Percentiles rank a stretch among this genome's conserved stretches.
Evolutionary conservation across 2,113 vertebrate species (phyloP).

Genomic region (Herpetotheres cachinnans): DNA sequence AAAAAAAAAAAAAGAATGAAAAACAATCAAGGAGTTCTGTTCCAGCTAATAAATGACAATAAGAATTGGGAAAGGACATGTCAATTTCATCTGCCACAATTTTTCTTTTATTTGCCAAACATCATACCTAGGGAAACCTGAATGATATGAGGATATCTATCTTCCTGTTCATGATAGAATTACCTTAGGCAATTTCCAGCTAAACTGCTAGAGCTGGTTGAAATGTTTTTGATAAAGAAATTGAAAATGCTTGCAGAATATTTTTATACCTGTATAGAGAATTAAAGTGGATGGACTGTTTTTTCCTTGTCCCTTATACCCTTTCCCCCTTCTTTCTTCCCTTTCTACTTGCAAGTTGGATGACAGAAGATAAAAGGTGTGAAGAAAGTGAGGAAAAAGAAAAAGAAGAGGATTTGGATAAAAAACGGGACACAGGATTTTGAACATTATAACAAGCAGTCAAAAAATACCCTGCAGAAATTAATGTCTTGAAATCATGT

Average conservation of each 20-base stretch:
- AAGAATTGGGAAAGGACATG: background rate
- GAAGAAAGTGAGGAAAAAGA: background rate
- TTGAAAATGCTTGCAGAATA: slow-evolving; percentile 7
- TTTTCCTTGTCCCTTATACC: background rate
- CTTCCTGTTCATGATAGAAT: background rate
- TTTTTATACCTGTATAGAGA: background rate
- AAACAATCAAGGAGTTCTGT: background rate
- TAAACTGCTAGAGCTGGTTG: background rate
- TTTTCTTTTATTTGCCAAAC: slow-evolving; percentile 17
- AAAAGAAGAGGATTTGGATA: background rate
- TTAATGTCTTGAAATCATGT: background rate
- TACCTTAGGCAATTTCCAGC: slow-evolving; percentile 23
- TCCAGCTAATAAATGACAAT: background rate
- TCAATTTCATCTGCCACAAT: background rate
- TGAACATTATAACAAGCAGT: background rate
- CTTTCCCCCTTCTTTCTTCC: background rate
- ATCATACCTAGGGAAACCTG: background rate
- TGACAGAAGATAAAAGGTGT: background rate
- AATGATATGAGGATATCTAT: background rate
- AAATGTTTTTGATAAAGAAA: background rate
- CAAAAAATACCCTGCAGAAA: background rate
- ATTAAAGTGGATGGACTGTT: background rate
- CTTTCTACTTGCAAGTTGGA: background rate
- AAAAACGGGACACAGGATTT: background rate
- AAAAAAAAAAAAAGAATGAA: background rate